Conservation (phyloP, 2,113 vertebrate genomes). For the Salvator merianae region DNA sequence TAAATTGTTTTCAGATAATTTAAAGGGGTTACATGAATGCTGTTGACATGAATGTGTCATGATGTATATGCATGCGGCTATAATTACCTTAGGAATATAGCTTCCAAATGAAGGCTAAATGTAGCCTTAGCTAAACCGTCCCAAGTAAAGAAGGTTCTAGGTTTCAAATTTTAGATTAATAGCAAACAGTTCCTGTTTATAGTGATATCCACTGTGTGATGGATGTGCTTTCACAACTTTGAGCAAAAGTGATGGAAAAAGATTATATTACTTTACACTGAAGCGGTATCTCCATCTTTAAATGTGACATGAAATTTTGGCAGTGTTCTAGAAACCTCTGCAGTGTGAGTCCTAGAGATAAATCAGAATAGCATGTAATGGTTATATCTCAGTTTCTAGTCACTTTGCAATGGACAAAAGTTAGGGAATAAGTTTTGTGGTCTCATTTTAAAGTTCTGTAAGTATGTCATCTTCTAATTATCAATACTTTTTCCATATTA, state of each 20-base stretch:
- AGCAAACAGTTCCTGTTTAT: not conserved
- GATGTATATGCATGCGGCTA: too few relatives aligned
- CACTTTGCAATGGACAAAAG: slow-evolving; percentile 39
- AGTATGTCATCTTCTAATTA: slow-evolving; percentile 28
- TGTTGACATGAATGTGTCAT: too few relatives aligned
- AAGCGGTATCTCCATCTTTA: not conserved
- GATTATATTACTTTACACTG: not conserved
- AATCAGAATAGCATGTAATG: slow-evolving; percentile 26
- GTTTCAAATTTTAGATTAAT: not conserved
- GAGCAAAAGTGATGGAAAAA: not conserved
- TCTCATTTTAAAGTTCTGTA: slow-evolving; percentile 28
- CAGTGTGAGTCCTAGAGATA: not conserved
- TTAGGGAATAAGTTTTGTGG: slow-evolving; percentile 9
- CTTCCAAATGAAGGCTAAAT: too few relatives aligned
- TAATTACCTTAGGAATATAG: too few relatives aligned
- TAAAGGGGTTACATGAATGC: too few relatives aligned
- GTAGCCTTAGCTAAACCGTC: too few relatives aligned
- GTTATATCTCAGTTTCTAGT: slow-evolving; percentile 24
- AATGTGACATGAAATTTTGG: not conserved
- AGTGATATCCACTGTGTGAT: too few relatives aligned
- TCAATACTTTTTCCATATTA: slow-evolving; percentile 33
- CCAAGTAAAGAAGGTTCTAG: not conserved
- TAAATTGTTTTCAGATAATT: too few relatives aligned
- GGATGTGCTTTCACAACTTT: not conserved
- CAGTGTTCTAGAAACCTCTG: not conserved